Conservation (phyloP, 2,797 vertebrate species). For the Adrianichthys oophorus region DNA sequence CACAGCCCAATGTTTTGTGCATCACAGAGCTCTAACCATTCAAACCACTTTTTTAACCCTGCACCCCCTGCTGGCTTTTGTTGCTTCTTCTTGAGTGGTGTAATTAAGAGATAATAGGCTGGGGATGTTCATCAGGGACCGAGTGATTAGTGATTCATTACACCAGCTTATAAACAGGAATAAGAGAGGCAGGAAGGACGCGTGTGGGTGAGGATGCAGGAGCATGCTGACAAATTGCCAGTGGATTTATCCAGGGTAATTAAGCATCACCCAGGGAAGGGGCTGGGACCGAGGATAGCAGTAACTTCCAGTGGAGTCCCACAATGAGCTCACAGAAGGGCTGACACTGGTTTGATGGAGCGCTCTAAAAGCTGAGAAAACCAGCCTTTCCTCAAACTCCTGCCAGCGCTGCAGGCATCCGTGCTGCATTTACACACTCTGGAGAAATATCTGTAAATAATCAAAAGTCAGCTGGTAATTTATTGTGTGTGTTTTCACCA, state of each 20-base stretch:
- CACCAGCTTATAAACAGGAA: conserved; percentile 83
- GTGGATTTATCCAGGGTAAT: conserved; percentile 75
- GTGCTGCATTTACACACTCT: not conserved
- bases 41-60: conserved; percentile 23
- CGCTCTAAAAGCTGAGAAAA: too few relatives aligned
- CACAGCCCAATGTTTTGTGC: conserved; percentile 21
- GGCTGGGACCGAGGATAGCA: conserved; percentile 37
- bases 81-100: conserved; percentile 77
- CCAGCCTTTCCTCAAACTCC: not conserved
- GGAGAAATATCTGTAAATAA: too few relatives aligned
- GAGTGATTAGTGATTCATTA: conserved; percentile 91
- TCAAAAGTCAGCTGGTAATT: too few relatives aligned
- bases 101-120: conserved; percentile 91
- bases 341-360: conserved; percentile 3
- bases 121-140: conserved; percentile 85
- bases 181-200: conserved; percentile 55
- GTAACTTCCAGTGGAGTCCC: conserved; percentile 34
- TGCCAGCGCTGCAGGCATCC: not conserved
- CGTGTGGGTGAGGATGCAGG: conserved; percentile 37
- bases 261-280: conserved; percentile 68
- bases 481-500: too few relatives aligned
- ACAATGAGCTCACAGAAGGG: conserved; percentile 9
- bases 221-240: conserved; percentile 73
- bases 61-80: conserved; percentile 77
- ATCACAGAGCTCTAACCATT: conserved; percentile 25